A percentile compares a stretch with the other conserved stretches of the same genome.
Conservation (phyloP, 2,113 vertebrate genomes). For the Pteronura brasiliensis region DNA sequence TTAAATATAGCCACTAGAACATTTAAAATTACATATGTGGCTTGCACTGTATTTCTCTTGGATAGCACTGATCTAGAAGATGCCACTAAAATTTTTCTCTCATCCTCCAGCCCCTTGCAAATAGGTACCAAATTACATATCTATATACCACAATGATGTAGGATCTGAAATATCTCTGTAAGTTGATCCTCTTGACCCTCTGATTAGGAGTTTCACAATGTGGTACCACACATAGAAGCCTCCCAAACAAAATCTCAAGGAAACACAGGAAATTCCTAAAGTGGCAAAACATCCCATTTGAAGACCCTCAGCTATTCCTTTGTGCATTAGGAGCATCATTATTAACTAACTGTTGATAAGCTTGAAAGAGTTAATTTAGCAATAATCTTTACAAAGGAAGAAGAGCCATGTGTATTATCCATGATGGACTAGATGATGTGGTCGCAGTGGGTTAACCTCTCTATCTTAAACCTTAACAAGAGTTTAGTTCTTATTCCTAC, state of each 20-base stretch:
- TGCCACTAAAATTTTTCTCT: constrained; percentile 24
- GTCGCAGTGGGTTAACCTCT: constrained; percentile 7
- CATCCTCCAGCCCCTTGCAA: background rate
- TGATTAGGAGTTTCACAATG: constrained; percentile 55
- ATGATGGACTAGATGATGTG: background rate
- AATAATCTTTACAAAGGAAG: background rate
- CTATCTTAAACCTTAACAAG: background rate
- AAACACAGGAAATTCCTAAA: constrained; percentile 67
- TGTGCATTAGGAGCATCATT: background rate
- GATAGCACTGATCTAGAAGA: background rate
- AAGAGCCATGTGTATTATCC: background rate
- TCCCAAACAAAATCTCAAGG: constrained; percentile 44
- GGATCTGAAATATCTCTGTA: constrained; percentile 48
- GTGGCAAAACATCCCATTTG: constrained; percentile 41
- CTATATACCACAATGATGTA: constrained; percentile 68
- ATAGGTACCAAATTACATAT: constrained; percentile 57
- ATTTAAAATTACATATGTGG: constrained; percentile 7
- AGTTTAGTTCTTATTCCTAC: background rate
- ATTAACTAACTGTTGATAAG: constrained; percentile 40
- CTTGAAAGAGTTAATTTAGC: constrained; percentile 34
- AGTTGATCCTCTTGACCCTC: constrained; percentile 54
- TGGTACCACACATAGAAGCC: constrained; percentile 63
- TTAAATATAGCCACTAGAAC: background rate
- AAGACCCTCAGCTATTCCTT: constrained; percentile 50
- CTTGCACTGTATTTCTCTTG: background rate